Percentiles rank a stretch among this genome's conserved stretches.
Evolutionary conservation across 2,888 invertebrate species (phyloP).

Genomic region (Cryptophagus acutangulus): DNA sequence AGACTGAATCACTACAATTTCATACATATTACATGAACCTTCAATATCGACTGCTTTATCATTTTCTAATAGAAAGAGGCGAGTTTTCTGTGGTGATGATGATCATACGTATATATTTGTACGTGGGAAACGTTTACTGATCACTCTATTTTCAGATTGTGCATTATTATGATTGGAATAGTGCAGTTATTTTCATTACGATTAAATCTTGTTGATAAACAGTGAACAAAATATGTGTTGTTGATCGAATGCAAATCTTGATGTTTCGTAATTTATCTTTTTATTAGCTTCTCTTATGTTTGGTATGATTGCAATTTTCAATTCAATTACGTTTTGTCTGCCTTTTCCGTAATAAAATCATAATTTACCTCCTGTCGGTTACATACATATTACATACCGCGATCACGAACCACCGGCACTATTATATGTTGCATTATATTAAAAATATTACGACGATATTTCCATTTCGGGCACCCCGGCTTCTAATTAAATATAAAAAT

Average conservation of each 20-base stretch:
- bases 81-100: constrained; percentile 19
- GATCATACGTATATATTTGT: constrained; percentile 14
- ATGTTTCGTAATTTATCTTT: constrained; percentile 10
- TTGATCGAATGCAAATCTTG: constrained; percentile 8
- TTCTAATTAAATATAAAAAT: too few species aligned
- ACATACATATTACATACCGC: too few species aligned
- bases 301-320: constrained; percentile 10
- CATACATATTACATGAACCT: constrained; percentile 35
- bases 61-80: constrained; percentile 25
- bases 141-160: constrained; percentile 6
- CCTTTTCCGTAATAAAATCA: constrained; percentile 13
- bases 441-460: too few species aligned
- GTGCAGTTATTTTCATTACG: constrained; percentile 3
- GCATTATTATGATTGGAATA: constrained; percentile 11
- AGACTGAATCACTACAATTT: constrained; percentile 26
- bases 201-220: neutral
- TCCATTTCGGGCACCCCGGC: too few species aligned
- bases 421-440: too few species aligned
- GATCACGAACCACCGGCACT: too few species aligned
- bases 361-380: too few species aligned
- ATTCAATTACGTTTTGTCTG: constrained; percentile 13
- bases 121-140: constrained; percentile 17
- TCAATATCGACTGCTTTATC: constrained; percentile 30
- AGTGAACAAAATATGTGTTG: too few species aligned
- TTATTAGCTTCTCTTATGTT: constrained; percentile 12